Base-by-base conservation (phyloP, 92 coral and sea anemone genomes). In the Umimayanthus kanabou region DNA sequence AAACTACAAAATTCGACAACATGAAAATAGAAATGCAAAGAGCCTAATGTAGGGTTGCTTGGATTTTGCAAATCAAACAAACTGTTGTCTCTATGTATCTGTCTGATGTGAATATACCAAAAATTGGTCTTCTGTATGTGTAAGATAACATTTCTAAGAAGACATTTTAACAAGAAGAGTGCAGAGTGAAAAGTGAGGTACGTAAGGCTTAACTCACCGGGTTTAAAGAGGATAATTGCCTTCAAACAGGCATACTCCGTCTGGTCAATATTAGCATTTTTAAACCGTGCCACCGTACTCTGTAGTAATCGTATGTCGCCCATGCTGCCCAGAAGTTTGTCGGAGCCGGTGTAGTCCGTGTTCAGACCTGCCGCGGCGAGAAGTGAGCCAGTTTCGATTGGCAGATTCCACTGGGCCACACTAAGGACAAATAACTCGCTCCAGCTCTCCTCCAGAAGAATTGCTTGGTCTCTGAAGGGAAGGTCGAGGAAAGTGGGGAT, bases 211-310 rank as follows among this genome's bases (percentile, higher is more conserved):
- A 43, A 73, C 90, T 20, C 74, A 97, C 99, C 99, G 81, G 99
- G 98, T 70, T 95, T 97, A 74, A 97, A 97, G 39, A 97, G 97
- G 26, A 94, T 86, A n/a, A 97, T 93, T 47, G 99, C 99, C 90
- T 97, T 97, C 30, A 96, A 89, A 79, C 99, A 97, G 26, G 99
- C 98, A 84, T 94, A 92, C 89, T 97, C 99, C 22, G 98, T 97
- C 78, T 93, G 93, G 87, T 97, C 99, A 47, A 96, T 94, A 76
- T 89, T 92, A 20, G 97, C 95, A 14, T 93, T 95, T 81, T 96
- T 88, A 42, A 97, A 91, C 78, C 98, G 90, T 69, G 94, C 90
- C 43, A 97, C 94, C 33, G 92, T 90, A 82, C 90, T 95, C 81
- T 92, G 96, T 57, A 97, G 77, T 65, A 91, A 89, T 81, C 95